These are phyloP conservation scores for Batillaria attramentaria DNA, from an alignment of 1,140 invertebrate species.

Conservation along the genomic window DNA sequence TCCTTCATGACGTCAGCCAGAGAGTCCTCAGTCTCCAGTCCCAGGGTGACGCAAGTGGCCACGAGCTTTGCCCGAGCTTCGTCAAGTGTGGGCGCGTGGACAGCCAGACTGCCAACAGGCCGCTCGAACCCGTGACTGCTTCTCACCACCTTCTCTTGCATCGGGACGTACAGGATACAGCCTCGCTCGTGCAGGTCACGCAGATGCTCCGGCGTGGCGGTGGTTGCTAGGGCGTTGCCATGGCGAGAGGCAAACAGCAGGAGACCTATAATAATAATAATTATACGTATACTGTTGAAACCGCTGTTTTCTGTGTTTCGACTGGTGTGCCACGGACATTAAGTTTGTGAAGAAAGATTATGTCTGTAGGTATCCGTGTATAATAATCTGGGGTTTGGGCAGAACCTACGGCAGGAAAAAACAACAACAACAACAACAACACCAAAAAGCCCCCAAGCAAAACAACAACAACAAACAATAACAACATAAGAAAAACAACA, in stretches of 20 bases:
- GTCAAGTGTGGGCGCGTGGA: background rate
- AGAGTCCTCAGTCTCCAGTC: constrained; percentile 1
- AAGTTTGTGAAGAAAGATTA: no score
- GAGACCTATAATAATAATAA: no score
- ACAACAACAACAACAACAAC: no score
- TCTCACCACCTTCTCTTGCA: background rate
- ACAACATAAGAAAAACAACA: no score
- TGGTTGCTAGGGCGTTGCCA: background rate
- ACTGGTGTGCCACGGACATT: no score
- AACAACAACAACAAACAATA: no score
- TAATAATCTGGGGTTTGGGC: no score
- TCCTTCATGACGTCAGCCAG: background rate
- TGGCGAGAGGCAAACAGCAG: background rate
- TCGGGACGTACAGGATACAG: background rate
- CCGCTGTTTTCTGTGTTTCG: no score
- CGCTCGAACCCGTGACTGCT: background rate
- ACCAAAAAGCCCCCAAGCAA: no score
- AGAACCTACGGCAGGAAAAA: no score
- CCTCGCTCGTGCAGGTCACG: background rate
- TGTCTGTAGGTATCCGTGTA: no score
- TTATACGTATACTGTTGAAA: no score
- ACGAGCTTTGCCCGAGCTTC: background rate
- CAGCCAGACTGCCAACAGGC: background rate
- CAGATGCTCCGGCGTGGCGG: background rate
- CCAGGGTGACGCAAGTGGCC: background rate